Conservation (phyloP, 2,113 vertebrate genomes). For the Opisthocomus hoazin region DNA sequence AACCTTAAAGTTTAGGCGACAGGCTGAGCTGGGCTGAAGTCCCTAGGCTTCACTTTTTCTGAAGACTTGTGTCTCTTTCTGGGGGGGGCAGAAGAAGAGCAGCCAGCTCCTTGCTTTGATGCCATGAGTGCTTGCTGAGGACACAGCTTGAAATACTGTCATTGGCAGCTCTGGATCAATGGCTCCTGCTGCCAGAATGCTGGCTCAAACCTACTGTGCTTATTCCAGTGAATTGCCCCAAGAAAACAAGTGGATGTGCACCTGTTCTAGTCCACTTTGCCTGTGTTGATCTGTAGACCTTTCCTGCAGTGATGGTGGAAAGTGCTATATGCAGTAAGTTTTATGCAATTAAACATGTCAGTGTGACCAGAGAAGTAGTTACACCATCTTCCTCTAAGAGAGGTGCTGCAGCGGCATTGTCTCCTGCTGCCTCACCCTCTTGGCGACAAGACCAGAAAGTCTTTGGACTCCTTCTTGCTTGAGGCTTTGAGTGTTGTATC, state of each 20-base stretch:
- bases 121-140: not conserved
- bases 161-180: not conserved
- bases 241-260: not conserved
- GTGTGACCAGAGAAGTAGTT: not conserved
- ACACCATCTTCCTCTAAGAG: not conserved
- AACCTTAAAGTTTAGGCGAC: not conserved
- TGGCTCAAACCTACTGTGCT: not conserved
- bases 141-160: not conserved
- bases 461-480: not conserved
- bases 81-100: not conserved
- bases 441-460: not conserved
- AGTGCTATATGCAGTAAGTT: not conserved
- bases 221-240: not conserved
- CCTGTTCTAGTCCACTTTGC: not conserved
- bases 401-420: not conserved
- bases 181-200: not conserved
- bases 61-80: not conserved
- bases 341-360: not conserved
- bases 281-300: not conserved
- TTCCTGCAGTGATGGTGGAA: not conserved
- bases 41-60: not conserved
- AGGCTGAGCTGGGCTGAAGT: not conserved
- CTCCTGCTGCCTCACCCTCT: not conserved
- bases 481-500: not conserved
- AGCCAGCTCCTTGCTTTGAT: not conserved